These are phyloP conservation scores for Parotocinclus haroldoi DNA, from an alignment of 2,797 vertebrate genomes.

Conservation along the genomic window DNA sequence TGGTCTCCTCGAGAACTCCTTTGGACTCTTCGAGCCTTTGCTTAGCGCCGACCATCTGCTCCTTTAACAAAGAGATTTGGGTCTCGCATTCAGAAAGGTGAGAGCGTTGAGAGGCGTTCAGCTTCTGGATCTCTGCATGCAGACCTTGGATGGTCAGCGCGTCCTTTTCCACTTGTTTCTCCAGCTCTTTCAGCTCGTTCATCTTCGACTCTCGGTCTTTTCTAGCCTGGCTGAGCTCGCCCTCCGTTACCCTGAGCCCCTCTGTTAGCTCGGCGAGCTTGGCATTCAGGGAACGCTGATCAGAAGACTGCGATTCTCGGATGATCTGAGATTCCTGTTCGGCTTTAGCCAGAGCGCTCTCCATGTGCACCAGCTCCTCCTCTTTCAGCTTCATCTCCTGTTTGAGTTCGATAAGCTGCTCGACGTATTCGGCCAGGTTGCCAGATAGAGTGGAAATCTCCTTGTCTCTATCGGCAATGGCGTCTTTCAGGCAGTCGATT, in stretches of 20 bases:
- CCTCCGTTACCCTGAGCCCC: constrained; percentile 63
- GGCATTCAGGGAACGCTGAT: constrained; percentile 68
- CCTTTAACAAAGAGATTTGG: constrained; percentile 73
- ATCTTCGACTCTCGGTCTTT: constrained; percentile 65
- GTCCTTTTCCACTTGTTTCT: constrained; percentile 68
- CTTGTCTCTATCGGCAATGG: constrained; percentile 78
- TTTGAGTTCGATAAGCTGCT: constrained; percentile 76
- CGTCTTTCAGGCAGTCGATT: constrained; percentile 80
- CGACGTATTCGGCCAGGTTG: constrained; percentile 75
- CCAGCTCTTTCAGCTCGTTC: constrained; percentile 69
- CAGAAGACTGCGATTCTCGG: constrained; percentile 76
- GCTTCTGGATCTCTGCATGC: constrained; percentile 71
- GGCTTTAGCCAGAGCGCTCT: constrained; percentile 70
- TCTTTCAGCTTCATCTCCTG: constrained; percentile 77
- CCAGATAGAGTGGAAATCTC: constrained; percentile 72
- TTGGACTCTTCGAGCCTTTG: constrained; percentile 69
- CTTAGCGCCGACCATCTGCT: constrained; percentile 64
- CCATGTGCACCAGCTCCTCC: constrained; percentile 70
- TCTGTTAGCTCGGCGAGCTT: constrained; percentile 73
- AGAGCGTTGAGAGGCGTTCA: constrained; percentile 55
- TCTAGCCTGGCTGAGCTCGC: constrained; percentile 62
- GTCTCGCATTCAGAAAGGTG: constrained; percentile 73
- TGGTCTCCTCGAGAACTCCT: constrained; percentile 61
- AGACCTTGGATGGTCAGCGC: constrained; percentile 71
- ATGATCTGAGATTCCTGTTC: constrained; percentile 69